Base-by-base conservation (phyloP, 2,797 vertebrate species). In the Geotrypetes seraphini region DNA sequence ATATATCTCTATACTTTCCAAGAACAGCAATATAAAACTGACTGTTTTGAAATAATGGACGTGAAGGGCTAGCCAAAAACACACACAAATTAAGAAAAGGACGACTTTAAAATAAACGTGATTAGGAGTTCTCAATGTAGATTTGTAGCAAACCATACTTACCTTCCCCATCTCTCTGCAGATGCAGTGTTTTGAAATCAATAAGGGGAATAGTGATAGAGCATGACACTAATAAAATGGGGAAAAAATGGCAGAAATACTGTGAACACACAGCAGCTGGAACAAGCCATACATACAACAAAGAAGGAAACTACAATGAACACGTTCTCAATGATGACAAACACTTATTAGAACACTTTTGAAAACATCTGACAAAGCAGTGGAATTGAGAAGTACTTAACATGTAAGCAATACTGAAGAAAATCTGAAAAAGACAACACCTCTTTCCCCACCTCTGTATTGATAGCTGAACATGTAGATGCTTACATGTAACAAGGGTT, bases 111-210 rank as follows among this genome's bases (percentile, higher is more conserved):
- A n/a, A n/a, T n/a, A n/a, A n/a, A n/a, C n/a, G n/a, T n/a, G n/a
- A n/a, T n/a, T n/a, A n/a, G n/a, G n/a, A 78, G 67, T 69, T 73
- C 71, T 75, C 63, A 78, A 83, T 25, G 56, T n/a, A n/a, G n/a
- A n/a, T n/a, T n/a, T 69, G 78, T 63, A 67, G 80, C 65, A 60
- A 79, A 75, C 79, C 73, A 74, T 59, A 89, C 93, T 95, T 84
- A 97, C 92, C 91, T 40, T 88, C 84, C 74, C 90, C 89, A 87
- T 91, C 91, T 81, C 74, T 91, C 71, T 96, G 93, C 69, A 96
- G 90, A 67, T 97, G 93, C 91, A 97, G 91, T 92, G 88, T 92
- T 88, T 91, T 89, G 90, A 96, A 96, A 87, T 97, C 93, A 91
- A 97, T 93, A 89, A 84, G 84, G 79, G 91, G 92, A 55, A 90